Conservation (phyloP, 2,888 invertebrate genomes). For the Plagiodera versicolora region DNA sequence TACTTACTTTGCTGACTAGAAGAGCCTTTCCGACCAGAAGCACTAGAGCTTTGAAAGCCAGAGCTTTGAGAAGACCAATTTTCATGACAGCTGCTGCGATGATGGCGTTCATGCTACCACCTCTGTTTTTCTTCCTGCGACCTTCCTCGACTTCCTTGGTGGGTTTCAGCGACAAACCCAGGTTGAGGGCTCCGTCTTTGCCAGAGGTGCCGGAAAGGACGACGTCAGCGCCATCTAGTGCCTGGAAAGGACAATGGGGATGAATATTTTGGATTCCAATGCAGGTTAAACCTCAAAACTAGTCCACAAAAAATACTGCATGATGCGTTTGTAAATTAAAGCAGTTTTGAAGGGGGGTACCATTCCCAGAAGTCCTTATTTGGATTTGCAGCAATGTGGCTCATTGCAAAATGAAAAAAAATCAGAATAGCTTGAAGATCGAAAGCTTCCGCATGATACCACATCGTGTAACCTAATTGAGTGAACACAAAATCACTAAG, state of each 20-base stretch:
- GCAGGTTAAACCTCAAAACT: too few species aligned
- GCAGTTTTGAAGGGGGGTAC: neutral
- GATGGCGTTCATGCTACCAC: slow-evolving; percentile 66
- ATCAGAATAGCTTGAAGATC: too few species aligned
- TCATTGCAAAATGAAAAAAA: too few species aligned
- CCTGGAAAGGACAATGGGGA: too few species aligned
- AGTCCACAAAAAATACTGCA: too few species aligned
- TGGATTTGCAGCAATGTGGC: too few species aligned
- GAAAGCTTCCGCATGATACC: too few species aligned
- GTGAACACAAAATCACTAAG: neutral
- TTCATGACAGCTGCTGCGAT: slow-evolving; percentile 79
- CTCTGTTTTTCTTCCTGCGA: slow-evolving; percentile 55
- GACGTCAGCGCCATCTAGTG: slow-evolving; percentile 77
- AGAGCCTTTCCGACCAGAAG: slow-evolving; percentile 84
- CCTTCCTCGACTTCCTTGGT: slow-evolving; percentile 43
- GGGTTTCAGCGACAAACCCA: slow-evolving; percentile 67
- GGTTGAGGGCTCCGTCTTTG: slow-evolving; percentile 68
- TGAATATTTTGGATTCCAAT: too few species aligned
- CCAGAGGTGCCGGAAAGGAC: slow-evolving; percentile 70
- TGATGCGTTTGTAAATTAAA: neutral
- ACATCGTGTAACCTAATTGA: neutral
- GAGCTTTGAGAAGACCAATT: slow-evolving; percentile 76
- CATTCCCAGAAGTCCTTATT: too few species aligned
- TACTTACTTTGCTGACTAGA: slow-evolving; percentile 70
- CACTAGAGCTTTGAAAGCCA: slow-evolving; percentile 79